Evolutionary conservation across 2,113 vertebrate species (phyloP).

Genomic region (Ophiodon elongatus): DNA sequence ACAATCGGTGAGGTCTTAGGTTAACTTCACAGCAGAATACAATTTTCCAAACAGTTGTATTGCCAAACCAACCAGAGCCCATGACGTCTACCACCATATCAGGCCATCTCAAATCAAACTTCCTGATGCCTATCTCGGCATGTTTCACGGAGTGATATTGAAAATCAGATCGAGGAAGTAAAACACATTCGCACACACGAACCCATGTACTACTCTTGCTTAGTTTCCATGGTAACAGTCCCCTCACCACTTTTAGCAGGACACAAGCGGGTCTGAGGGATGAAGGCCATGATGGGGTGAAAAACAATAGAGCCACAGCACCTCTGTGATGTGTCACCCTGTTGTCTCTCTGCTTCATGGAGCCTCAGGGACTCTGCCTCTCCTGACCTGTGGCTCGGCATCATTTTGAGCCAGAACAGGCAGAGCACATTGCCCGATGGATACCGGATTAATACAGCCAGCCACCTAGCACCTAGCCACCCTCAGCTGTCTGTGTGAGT

Average conservation of each 20-base stretch:
- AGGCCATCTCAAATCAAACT: neutral
- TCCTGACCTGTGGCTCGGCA: conserved; percentile 24
- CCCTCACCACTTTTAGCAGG: conserved; percentile 66
- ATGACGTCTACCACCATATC: neutral
- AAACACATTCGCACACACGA: conserved; percentile 21
- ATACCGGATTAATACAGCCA: conserved; percentile 52
- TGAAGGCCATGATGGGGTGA: conserved; percentile 68
- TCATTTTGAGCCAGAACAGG: conserved; percentile 54
- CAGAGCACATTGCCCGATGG: conserved; percentile 23
- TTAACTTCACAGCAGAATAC: neutral
- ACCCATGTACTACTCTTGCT: conserved; percentile 51
- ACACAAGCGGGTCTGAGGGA: conserved; percentile 68
- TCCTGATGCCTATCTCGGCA: neutral
- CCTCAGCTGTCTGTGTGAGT: conserved; percentile 14
- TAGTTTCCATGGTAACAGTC: conserved; percentile 65
- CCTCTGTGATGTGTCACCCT: conserved; percentile 28
- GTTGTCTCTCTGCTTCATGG: conserved; percentile 13
- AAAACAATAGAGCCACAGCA: conserved; percentile 35
- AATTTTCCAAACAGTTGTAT: conserved; percentile 1
- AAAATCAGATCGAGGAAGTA: conserved; percentile 19
- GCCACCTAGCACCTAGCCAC: conserved; percentile 11
- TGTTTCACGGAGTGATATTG: neutral
- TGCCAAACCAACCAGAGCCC: conserved; percentile 1
- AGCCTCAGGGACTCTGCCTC: conserved; percentile 16
- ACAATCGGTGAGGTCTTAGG: neutral